Conservation (phyloP, 2,797 vertebrate genomes). For the Rhyacichthys aspro region DNA sequence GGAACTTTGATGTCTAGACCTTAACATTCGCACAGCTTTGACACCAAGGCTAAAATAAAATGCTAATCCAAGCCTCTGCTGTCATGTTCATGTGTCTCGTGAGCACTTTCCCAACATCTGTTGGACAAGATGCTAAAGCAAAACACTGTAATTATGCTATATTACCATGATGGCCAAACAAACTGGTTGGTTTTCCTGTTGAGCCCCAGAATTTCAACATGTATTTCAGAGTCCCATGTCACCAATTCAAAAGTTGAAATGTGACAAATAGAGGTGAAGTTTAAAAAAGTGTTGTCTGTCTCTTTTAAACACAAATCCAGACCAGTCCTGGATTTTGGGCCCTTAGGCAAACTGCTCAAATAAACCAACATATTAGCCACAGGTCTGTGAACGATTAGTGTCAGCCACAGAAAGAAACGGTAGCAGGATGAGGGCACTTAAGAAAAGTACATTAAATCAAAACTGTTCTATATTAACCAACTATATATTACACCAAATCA, state of each 20-base stretch:
- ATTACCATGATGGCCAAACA: not conserved
- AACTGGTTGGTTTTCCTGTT: not conserved
- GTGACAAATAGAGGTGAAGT: too few species aligned
- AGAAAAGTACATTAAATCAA: not conserved
- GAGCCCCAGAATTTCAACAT: too few species aligned
- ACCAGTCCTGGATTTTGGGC: too few species aligned
- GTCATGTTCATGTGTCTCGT: not conserved
- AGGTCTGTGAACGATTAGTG: conserved; percentile 11
- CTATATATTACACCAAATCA: conserved; percentile 7
- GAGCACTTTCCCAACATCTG: not conserved
- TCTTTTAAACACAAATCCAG: too few species aligned
- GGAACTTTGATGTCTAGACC: not conserved
- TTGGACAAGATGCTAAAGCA: too few species aligned
- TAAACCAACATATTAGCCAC: not conserved
- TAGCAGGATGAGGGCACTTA: conserved; percentile 1
- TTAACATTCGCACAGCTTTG: not conserved
- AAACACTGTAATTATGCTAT: not conserved
- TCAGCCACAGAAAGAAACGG: conserved; percentile 20
- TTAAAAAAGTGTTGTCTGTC: too few species aligned
- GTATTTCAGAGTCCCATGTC: too few species aligned
- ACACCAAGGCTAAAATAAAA: not conserved
- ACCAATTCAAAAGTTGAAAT: too few species aligned
- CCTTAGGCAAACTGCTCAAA: not conserved
- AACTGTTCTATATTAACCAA: not conserved
- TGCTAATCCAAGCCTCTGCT: not conserved